Conservation (phyloP, 1,140 invertebrate genomes). For the Diorhabda elongata region DNA sequence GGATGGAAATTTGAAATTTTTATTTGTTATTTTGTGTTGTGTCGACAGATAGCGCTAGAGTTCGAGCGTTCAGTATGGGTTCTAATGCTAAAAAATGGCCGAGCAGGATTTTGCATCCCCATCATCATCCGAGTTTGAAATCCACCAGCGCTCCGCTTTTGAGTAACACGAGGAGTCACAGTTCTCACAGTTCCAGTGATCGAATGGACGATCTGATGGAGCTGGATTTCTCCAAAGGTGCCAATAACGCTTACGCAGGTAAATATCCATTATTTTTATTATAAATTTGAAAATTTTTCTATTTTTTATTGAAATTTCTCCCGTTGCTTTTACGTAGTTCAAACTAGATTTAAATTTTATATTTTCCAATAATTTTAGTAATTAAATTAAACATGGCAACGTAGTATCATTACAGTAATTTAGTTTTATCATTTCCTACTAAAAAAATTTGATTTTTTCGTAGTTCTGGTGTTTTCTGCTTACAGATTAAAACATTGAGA, state of each 20-base stretch:
- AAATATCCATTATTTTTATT: not conserved
- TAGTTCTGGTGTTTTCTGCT: too few species aligned
- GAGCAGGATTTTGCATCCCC: conserved; percentile 41
- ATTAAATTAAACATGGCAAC: too few species aligned
- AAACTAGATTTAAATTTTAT: too few species aligned
- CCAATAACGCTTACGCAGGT: conserved; percentile 2
- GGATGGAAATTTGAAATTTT: not conserved
- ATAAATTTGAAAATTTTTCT: too few species aligned
- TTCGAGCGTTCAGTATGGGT: conserved; percentile 67
- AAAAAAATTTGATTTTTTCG: too few species aligned
- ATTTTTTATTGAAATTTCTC: too few species aligned
- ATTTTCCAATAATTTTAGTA: too few species aligned
- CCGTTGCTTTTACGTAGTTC: too few species aligned
- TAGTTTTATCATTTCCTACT: too few species aligned
- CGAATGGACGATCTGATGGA: conserved; percentile 76
- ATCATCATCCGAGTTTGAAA: conserved; percentile 45
- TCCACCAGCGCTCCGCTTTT: conserved; percentile 59
- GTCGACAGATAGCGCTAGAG: conserved; percentile 47
- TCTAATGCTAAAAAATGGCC: conserved; percentile 53
- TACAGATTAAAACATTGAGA: too few species aligned
- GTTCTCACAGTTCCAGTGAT: conserved; percentile 60
- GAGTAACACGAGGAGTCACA: conserved; percentile 48
- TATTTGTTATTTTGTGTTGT: conserved; percentile 7
- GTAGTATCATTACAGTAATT: too few species aligned
- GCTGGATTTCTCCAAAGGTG: conserved; percentile 62